Evolutionary conservation across 1,140 invertebrate species (phyloP).

Genomic region (Drosophila subpulchrella): DNA sequence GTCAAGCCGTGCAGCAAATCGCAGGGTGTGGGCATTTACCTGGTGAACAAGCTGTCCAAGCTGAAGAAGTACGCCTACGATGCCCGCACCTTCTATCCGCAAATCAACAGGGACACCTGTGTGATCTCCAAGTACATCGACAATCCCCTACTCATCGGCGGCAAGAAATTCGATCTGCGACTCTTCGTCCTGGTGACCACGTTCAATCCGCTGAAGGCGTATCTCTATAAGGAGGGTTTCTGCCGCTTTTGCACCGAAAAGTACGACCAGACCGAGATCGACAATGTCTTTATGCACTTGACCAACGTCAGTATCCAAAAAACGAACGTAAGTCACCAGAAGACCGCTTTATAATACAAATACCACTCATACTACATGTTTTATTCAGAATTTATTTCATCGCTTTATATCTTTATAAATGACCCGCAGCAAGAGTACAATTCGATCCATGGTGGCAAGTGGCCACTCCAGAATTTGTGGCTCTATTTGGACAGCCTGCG

Average conservation of each 20-base stretch:
- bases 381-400: too few relatives aligned
- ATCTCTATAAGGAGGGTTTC: slow-evolving; percentile 93
- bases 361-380: too few relatives aligned
- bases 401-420: too few relatives aligned
- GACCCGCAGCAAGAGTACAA: slow-evolving; percentile 94
- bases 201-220: slow-evolving; percentile 92
- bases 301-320: slow-evolving; percentile 95
- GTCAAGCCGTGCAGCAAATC: slow-evolving; percentile 98
- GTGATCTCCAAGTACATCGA: slow-evolving; percentile 96
- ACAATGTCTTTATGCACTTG: slow-evolving; percentile 94
- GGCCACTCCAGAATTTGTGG: slow-evolving; percentile 95
- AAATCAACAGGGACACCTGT: slow-evolving; percentile 92
- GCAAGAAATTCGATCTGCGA: slow-evolving; percentile 94
- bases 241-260: slow-evolving; percentile 93
- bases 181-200: slow-evolving; percentile 94
- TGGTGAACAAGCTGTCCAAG: slow-evolving; percentile 95
- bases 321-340: slow-evolving; percentile 87
- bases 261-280: slow-evolving; percentile 91
- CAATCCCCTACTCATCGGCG: slow-evolving; percentile 93
- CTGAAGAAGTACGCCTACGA: slow-evolving; percentile 94
- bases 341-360: background rate
- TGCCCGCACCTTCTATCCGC: slow-evolving; percentile 90
- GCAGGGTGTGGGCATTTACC: slow-evolving; percentile 93
- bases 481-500: slow-evolving; percentile 95
- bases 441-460: slow-evolving; percentile 96